phyloP scores from a whole-genome alignment of 1,140 invertebrate genomes.

The Brachionus rotundiformis region DNA sequence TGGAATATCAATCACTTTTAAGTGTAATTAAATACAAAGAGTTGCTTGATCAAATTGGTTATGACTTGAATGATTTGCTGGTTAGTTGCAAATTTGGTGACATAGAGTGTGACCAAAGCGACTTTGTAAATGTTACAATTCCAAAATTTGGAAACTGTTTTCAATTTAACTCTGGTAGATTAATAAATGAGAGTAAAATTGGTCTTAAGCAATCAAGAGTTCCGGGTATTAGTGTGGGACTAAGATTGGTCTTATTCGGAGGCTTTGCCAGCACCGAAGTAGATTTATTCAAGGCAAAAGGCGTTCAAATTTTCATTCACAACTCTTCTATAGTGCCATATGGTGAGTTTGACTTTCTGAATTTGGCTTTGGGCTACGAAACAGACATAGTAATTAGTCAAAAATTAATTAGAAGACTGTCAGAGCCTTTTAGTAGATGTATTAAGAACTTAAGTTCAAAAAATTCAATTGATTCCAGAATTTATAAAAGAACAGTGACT shows the following conservation, averaged over 20 bases:
- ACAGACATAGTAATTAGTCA: constrained; percentile 12
- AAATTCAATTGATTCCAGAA: not conserved
- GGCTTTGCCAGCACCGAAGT: not conserved
- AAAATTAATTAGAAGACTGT: not conserved
- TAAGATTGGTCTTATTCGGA: not conserved
- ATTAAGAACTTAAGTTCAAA: not conserved
- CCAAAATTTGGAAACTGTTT: not conserved
- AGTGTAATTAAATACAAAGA: not conserved
- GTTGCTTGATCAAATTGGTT: not conserved
- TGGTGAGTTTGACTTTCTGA: not conserved
- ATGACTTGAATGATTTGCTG: not conserved
- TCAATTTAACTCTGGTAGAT: not conserved
- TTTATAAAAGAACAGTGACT: not conserved
- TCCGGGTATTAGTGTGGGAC: not conserved
- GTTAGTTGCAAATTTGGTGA: not conserved
- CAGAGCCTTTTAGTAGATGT: not conserved
- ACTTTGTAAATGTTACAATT: not conserved
- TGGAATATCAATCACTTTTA: not conserved
- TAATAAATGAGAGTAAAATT: not conserved
- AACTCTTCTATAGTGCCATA: not conserved
- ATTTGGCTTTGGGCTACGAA: not conserved
- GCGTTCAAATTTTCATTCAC: not conserved
- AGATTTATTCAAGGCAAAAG: not conserved
- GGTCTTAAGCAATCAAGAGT: not conserved
- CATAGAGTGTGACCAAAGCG: not conserved